Conservation (phyloP, 2,888 invertebrate species). For the Tortricodes alternella region DNA sequence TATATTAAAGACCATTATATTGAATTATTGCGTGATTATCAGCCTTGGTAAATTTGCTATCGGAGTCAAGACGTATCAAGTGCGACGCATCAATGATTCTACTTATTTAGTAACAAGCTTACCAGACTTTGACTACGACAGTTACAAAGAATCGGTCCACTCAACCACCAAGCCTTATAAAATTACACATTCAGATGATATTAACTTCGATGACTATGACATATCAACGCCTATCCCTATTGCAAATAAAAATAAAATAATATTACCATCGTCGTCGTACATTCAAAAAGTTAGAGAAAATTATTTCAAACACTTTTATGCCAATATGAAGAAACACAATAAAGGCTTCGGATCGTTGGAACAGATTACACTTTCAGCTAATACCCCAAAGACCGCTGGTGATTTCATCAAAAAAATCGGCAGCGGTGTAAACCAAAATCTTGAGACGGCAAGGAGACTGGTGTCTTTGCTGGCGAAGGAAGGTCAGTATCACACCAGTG, state of each 20-base stretch:
- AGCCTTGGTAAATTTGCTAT: constrained; percentile 46
- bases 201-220: background rate
- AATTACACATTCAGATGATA: constrained; percentile 36
- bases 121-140: constrained; percentile 51
- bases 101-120: constrained; percentile 62
- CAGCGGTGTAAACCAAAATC: constrained; percentile 40
- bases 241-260: constrained; percentile 41
- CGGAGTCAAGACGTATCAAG: constrained; percentile 64
- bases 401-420: constrained; percentile 1
- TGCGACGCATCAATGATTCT: constrained; percentile 61
- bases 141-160: too few relatives aligned
- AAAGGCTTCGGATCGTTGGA: constrained; percentile 27
- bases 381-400: background rate
- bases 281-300: constrained; percentile 62
- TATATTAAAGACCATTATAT: constrained; percentile 31
- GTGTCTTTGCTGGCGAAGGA: constrained; percentile 49
- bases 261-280: constrained; percentile 44
- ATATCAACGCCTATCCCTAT: constrained; percentile 39
- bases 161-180: too few relatives aligned
- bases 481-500: constrained; percentile 13
- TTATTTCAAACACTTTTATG: constrained; percentile 58
- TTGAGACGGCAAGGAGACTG: constrained; percentile 54
- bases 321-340: constrained; percentile 43
- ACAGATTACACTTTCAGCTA: constrained; percentile 2
- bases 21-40: constrained; percentile 50